phyloP scores from a whole-genome alignment of 1,140 invertebrate species.

The Dinoponera quadriceps region DNA sequence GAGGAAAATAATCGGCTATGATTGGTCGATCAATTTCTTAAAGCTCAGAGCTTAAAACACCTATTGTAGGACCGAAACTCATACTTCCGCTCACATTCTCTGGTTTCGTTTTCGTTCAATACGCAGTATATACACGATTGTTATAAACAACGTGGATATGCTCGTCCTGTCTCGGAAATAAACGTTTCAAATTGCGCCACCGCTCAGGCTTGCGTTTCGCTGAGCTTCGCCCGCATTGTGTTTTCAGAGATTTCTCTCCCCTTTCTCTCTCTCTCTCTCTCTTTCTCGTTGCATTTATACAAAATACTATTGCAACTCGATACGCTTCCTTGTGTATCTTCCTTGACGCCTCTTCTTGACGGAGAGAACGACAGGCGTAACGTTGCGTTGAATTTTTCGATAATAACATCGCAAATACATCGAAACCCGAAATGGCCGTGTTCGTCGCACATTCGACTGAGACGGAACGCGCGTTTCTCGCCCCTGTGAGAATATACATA shows the following conservation, averaged over 20 bases:
- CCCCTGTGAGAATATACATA: neutral
- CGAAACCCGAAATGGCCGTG: neutral
- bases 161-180: no score
- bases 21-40: no score
- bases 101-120: neutral
- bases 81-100: neutral
- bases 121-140: no score
- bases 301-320: neutral
- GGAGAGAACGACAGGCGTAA: constrained; percentile 20
- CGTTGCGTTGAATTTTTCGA: constrained; percentile 16
- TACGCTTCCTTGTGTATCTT: constrained; percentile 20
- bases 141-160: no score
- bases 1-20: no score
- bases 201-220: no score
- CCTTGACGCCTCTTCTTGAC: no score
- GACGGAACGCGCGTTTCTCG: constrained; percentile 9
- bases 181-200: no score
- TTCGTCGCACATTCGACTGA: neutral
- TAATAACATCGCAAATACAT: neutral
- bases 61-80: no score
- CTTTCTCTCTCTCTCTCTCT: neutral
- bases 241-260: no score
- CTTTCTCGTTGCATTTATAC: neutral
- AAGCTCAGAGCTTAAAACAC: no score
- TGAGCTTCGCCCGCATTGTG: no score